Conservation (phyloP, 2,888 invertebrate genomes). For the Peribatodes rhomboidaria region DNA sequence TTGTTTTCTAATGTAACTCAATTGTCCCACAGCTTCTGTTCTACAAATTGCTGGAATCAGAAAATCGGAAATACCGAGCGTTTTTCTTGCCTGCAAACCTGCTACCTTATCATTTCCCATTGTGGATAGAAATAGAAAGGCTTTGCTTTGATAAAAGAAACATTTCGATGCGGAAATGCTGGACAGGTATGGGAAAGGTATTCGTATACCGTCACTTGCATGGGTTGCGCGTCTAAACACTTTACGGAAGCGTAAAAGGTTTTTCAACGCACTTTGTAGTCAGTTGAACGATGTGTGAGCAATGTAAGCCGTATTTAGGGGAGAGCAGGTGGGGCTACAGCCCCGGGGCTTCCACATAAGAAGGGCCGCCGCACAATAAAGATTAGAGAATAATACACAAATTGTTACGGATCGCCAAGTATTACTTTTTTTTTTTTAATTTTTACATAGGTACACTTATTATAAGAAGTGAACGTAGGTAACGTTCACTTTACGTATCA, state of each 20-base stretch:
- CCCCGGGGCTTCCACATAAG: too few relatives aligned
- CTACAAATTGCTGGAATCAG: slow-evolving; percentile 25
- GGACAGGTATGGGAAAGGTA: slow-evolving; percentile 7
- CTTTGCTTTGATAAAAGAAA: slow-evolving; percentile 11
- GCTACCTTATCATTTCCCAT: slow-evolving; percentile 22
- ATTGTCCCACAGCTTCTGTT: background rate
- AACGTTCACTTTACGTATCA: too few relatives aligned
- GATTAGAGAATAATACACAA: too few relatives aligned
- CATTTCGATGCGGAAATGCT: slow-evolving; percentile 1
- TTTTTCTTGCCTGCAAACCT: slow-evolving; percentile 25
- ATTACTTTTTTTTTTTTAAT: too few relatives aligned
- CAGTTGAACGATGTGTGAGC: too few relatives aligned
- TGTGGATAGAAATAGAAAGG: slow-evolving; percentile 19
- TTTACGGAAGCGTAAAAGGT: background rate
- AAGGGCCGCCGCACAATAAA: too few relatives aligned
- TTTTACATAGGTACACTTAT: too few relatives aligned
- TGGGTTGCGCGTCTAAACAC: background rate
- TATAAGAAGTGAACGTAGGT: too few relatives aligned
- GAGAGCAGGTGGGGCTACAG: too few relatives aligned
- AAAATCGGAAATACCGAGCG: slow-evolving; percentile 27
- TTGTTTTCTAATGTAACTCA: slow-evolving; percentile 6
- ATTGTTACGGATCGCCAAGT: too few relatives aligned
- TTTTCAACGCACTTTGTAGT: too few relatives aligned
- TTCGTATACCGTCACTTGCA: background rate
- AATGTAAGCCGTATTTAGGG: too few relatives aligned